Evolutionary conservation across 1,140 invertebrate species (phyloP).

Genomic region (Chrysopa pallens): DNA sequence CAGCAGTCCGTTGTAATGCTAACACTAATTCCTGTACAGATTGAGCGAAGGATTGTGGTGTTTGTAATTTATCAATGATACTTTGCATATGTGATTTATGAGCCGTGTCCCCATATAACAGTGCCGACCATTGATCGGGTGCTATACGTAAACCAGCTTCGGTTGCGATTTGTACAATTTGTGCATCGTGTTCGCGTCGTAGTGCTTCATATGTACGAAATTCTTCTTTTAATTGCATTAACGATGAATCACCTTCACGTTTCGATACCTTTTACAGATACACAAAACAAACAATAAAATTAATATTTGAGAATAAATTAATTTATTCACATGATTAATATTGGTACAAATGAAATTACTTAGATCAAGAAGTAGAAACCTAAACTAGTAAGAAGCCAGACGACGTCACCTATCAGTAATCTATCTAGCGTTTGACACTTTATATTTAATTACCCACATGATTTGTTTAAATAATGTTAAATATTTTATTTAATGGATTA

Average conservation of each 20-base stretch:
- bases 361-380: no score
- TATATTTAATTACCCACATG: no score
- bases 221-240: constrained; percentile 98
- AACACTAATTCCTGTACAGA: constrained; percentile 85
- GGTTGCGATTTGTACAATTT: constrained; percentile 93
- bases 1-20: constrained; percentile 75
- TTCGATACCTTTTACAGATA: constrained; percentile 64
- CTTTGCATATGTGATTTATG: constrained; percentile 99
- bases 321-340: no score
- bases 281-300: not conserved
- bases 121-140: constrained; percentile 94
- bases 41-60: constrained; percentile 76
- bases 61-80: constrained; percentile 89
- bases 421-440: no score
- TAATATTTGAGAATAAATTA: no score
- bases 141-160: constrained; percentile 93
- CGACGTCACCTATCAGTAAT: no score
- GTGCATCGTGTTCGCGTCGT: constrained; percentile 91
- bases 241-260: constrained; percentile 87
- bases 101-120: constrained; percentile 85
- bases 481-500: no score
- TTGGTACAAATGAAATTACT: no score
- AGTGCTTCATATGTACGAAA: constrained; percentile 88
- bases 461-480: no score
- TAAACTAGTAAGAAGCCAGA: no score